Conservation (phyloP, 2,888 invertebrate genomes). For the Drosophila niveifrons region DNA sequence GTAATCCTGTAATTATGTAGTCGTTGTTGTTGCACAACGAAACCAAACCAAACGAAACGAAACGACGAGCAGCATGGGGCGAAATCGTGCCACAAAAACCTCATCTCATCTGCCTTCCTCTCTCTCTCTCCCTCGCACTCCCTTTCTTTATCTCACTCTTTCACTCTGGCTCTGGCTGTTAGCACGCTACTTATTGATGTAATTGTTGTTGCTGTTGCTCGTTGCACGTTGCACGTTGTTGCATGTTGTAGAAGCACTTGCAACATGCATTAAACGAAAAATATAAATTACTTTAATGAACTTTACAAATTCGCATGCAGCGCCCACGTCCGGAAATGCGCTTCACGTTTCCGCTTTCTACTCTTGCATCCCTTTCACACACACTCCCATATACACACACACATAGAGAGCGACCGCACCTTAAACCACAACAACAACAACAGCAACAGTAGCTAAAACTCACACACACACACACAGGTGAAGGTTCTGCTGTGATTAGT, state of each 20-base stretch:
- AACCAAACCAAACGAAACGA: conserved; percentile 41
- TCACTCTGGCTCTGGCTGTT: conserved; percentile 31
- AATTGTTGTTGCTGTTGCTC: conserved; percentile 64
- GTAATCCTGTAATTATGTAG: conserved; percentile 81
- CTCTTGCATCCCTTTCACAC: conserved; percentile 17
- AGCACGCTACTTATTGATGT: conserved; percentile 76
- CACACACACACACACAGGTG: conserved; percentile 26
- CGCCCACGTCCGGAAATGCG: conserved; percentile 71
- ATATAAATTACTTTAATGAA: conserved; percentile 81
- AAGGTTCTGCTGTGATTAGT: conserved; percentile 68
- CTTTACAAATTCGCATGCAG: conserved; percentile 78
- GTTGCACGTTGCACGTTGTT: conserved; percentile 22
- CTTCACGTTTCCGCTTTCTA: conserved; percentile 70
- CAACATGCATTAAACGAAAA: conserved; percentile 74
- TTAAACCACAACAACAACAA: conserved; percentile 53
- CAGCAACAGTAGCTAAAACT: conserved; percentile 34
- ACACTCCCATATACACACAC: conserved; percentile 14
- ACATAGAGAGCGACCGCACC: conserved; percentile 48
- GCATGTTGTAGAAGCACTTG: conserved; percentile 62
- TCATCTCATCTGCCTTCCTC: conserved; percentile 18
- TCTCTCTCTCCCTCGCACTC: background rate
- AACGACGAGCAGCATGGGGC: conserved; percentile 3
- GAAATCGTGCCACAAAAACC: conserved; percentile 32
- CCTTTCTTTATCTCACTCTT: background rate
- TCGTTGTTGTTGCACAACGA: conserved; percentile 61